Conservation (phyloP, 2,888 invertebrate species). For the Dascillus cervinus region DNA sequence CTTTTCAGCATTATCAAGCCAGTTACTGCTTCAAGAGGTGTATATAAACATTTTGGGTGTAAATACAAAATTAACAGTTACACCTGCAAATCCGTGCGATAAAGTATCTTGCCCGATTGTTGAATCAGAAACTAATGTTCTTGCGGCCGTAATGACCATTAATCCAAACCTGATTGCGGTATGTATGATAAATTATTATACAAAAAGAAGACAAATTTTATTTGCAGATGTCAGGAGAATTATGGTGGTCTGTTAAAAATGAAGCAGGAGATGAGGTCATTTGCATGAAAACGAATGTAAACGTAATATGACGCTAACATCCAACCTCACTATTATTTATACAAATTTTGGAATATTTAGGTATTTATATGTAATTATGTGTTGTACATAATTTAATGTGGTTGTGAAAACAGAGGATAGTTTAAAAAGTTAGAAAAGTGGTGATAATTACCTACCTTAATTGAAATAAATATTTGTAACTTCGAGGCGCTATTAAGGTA, state of each 20-base stretch:
- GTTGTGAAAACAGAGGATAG: no score
- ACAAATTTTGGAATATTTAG: no score
- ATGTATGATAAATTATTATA: conserved; percentile 7
- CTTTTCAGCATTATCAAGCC: conserved; percentile 10
- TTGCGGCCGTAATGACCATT: conserved; percentile 12
- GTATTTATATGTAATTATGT: no score
- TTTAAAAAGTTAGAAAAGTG: no score
- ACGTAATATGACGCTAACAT: conserved; percentile 2
- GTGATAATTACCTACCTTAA: no score
- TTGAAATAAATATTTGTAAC: no score
- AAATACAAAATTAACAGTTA: conserved; percentile 10
- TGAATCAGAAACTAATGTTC: conserved; percentile 8
- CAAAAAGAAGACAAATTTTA: neutral
- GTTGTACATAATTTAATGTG: no score
- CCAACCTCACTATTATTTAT: no score
- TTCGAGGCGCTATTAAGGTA: no score
- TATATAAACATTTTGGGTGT: conserved; percentile 10
- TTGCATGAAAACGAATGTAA: conserved; percentile 16
- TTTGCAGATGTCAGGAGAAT: conserved; percentile 14
- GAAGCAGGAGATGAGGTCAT: conserved; percentile 10
- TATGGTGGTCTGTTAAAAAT: conserved; percentile 15
- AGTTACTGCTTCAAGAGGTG: conserved; percentile 10
- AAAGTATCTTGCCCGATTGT: conserved; percentile 15
- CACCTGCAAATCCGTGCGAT: conserved; percentile 16
- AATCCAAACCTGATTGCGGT: conserved; percentile 11